phyloP scores from a whole-genome alignment of 2,113 vertebrate genomes.

The Mugil cephalus region DNA sequence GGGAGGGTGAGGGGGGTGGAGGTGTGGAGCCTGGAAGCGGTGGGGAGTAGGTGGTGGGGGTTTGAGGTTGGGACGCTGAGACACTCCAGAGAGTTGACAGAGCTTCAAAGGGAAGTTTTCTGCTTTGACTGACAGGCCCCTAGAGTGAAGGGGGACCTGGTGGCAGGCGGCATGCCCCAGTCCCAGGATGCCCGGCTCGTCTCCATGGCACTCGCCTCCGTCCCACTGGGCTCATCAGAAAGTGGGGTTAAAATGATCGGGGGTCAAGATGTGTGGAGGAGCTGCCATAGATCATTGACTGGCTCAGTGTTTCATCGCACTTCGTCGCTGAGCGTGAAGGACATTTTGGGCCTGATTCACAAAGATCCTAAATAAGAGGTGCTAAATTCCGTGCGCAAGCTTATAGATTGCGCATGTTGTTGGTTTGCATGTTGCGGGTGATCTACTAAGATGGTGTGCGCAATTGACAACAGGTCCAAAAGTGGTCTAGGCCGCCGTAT shows the following conservation, averaged over 20 bases:
- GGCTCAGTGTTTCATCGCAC: conserved; percentile 33
- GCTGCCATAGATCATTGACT: conserved; percentile 29
- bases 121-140: conserved; percentile 75
- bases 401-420: too few species aligned
- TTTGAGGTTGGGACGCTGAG: conserved; percentile 36
- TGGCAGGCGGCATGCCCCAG: conserved; percentile 58
- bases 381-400: too few species aligned
- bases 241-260: conserved; percentile 53
- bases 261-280: conserved; percentile 56
- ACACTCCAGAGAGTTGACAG: conserved; percentile 74
- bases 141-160: conserved; percentile 74
- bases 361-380: too few species aligned
- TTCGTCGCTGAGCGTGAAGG: conserved; percentile 61
- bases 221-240: conserved; percentile 50
- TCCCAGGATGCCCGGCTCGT: conserved; percentile 76
- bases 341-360: too few species aligned
- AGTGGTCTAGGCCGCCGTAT: too few species aligned
- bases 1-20: conserved; percentile 56
- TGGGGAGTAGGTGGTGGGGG: conserved; percentile 48
- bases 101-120: conserved; percentile 80
- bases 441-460: too few species aligned
- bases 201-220: conserved; percentile 64
- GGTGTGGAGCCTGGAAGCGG: conserved; percentile 60
- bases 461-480: too few species aligned
- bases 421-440: too few species aligned